Conservation (phyloP, 2,113 vertebrate genomes). For the Pithys albifrons region DNA sequence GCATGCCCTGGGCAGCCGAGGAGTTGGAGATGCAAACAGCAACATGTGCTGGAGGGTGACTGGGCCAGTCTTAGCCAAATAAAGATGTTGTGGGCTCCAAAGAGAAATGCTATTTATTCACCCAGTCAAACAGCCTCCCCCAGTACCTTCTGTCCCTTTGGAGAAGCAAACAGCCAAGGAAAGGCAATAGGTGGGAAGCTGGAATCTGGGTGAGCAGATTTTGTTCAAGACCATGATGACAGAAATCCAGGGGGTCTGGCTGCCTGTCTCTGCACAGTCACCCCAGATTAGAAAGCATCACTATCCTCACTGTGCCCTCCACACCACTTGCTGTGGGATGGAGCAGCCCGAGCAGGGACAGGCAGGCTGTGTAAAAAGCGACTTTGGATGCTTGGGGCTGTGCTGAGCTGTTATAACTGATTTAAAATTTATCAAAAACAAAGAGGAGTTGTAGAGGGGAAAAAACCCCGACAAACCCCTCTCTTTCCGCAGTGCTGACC, state of each 20-base stretch:
- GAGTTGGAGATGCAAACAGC: background rate
- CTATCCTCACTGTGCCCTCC: background rate
- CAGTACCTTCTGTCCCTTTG: rapidly evolving
- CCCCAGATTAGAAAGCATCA: background rate
- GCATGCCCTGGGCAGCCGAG: rapidly evolving
- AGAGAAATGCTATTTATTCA: background rate
- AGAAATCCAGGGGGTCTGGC: background rate
- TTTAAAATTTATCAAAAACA: background rate
- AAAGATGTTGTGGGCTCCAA: background rate
- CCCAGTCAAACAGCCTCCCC: background rate
- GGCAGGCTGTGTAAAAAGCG: background rate
- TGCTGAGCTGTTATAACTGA: background rate
- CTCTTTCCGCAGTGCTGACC: background rate
- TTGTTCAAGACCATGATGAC: background rate
- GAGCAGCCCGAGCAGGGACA: background rate
- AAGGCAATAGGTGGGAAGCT: background rate
- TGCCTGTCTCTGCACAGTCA: background rate
- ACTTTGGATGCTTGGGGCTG: background rate
- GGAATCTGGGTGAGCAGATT: background rate
- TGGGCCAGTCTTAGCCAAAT: slow-evolving; percentile 3
- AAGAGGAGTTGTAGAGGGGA: background rate
- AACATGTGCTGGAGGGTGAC: background rate
- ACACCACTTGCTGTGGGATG: rapidly evolving
- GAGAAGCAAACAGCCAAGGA: background rate
- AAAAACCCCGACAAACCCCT: too few species aligned